Base-by-base conservation (phyloP, 1,140 invertebrate genomes). In the Lepidostoma basale region DNA sequence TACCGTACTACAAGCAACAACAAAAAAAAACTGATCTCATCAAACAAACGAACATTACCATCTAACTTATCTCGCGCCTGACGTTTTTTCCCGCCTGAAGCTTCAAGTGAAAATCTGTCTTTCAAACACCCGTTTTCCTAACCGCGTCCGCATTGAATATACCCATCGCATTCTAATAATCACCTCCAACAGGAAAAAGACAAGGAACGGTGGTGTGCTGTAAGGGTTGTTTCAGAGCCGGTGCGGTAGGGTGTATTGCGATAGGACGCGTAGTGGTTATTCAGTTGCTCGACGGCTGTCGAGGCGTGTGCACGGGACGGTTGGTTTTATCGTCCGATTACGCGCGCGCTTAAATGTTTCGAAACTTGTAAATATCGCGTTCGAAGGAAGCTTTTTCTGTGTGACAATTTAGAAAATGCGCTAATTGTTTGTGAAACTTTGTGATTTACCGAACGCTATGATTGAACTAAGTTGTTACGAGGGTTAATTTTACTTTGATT, bases 41-140 rank as follows among this genome's bases (percentile, higher is more conserved):
- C 60, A 39, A 26, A 33, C 26, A 47, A 65, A 42, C 52, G 68
- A 62, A 58, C 14, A 56, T 69, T 58, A 45, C 67, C 56, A 42
- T 64, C 45, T 39, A 64, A 64, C 47, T 58, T 58, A 16, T 52
- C 18, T 40, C 9, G 20, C 49, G 44, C 18, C 36, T 39, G 14
- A 36, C 47, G 45, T 44, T 69, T 67, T 67, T 62, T 64, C 45
- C 47, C 33, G 30, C 59, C 39, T 30, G 22, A 45, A 22, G 45
- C 62, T 63, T 64, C 47, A 69, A 69, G 64, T 63, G 67, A 69
- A 69, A 69, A 69, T 69, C 67, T 69, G 60, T 69, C 58, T 59
- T 45, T 44, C 26, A 28, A 28, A 23, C 25, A 49, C 23, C 18
- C 36, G 56, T 40, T 62, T 69, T 63, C 25, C 56, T 30, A 18